Conservation (phyloP, 1,140 invertebrate genomes). For the Ostrea edulis region DNA sequence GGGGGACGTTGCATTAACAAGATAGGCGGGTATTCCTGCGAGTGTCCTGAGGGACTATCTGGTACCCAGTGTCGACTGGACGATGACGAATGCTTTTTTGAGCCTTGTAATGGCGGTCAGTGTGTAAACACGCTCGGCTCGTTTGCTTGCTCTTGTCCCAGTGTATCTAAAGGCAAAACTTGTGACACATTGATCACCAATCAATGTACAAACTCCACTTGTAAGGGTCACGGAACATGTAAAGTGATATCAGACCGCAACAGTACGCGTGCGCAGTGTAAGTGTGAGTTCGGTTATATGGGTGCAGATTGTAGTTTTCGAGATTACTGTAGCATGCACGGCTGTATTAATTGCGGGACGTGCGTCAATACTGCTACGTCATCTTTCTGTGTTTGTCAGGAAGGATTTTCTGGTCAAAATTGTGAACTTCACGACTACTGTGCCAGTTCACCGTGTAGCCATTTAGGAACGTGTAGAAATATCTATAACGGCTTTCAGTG, state of each 20-base stretch:
- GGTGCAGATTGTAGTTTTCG: slow-evolving; percentile 33
- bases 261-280: neutral
- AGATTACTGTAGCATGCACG: neutral
- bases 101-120: slow-evolving; percentile 37
- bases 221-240: slow-evolving; percentile 31
- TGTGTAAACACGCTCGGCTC: slow-evolving; percentile 47
- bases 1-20: slow-evolving; percentile 49
- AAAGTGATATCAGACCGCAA: neutral
- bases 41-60: neutral
- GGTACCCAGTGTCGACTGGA: slow-evolving; percentile 51
- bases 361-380: slow-evolving; percentile 15
- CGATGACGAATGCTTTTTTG: slow-evolving; percentile 43
- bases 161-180: slow-evolving; percentile 39
- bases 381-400: slow-evolving; percentile 36
- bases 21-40: slow-evolving; percentile 48
- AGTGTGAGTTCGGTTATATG: slow-evolving; percentile 24
- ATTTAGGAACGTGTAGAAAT: slow-evolving; percentile 11
- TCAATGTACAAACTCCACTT: slow-evolving; percentile 21
- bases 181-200: neutral
- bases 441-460: neutral
- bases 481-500: slow-evolving; percentile 9
- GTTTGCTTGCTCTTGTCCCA: slow-evolving; percentile 47
- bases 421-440: slow-evolving; percentile 39
- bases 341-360: slow-evolving; percentile 29
- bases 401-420: slow-evolving; percentile 10